A percentile compares a stretch with the other conserved stretches of the same genome.
Conservation (phyloP, 2,113 vertebrate species). For the Datnioides undecimradiatus region DNA sequence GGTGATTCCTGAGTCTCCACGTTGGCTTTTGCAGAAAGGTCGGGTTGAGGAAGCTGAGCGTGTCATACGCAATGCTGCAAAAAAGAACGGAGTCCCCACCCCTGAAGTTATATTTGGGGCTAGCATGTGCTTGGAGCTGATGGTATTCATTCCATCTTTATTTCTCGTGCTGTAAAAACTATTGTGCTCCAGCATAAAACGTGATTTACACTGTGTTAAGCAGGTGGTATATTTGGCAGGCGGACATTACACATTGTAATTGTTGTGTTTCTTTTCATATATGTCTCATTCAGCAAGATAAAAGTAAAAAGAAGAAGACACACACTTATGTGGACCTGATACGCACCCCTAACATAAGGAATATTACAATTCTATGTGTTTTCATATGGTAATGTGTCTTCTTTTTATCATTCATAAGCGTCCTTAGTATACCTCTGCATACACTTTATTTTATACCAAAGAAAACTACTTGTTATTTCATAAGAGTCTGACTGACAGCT, state of each 20-base stretch:
- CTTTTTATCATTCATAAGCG: neutral
- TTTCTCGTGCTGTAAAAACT: neutral
- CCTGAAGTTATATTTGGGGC: constrained; percentile 47
- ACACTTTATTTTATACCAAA: too few species aligned
- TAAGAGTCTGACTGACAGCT: too few species aligned
- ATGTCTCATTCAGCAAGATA: constrained; percentile 23
- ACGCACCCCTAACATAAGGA: constrained; percentile 60
- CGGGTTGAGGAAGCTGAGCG: constrained; percentile 66
- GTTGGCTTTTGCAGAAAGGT: constrained; percentile 70
- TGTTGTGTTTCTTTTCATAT: constrained; percentile 14
- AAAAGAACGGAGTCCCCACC: constrained; percentile 33
- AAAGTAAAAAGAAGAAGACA: constrained; percentile 5
- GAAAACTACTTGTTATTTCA: too few species aligned
- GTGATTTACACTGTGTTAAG: neutral
- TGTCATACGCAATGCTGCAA: constrained; percentile 62
- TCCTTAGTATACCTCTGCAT: neutral
- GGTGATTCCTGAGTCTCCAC: constrained; percentile 76
- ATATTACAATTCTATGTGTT: constrained; percentile 52
- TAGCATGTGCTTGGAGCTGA: constrained; percentile 5
- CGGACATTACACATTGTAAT: neutral
- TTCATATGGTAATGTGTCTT: constrained; percentile 64
- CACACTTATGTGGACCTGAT: constrained; percentile 68
- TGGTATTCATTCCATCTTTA: constrained; percentile 32
- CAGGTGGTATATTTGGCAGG: neutral
- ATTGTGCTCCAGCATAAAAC: neutral